phyloP scores from a whole-genome alignment of 2,113 vertebrate genomes.

The Setophaga kirtlandii region DNA sequence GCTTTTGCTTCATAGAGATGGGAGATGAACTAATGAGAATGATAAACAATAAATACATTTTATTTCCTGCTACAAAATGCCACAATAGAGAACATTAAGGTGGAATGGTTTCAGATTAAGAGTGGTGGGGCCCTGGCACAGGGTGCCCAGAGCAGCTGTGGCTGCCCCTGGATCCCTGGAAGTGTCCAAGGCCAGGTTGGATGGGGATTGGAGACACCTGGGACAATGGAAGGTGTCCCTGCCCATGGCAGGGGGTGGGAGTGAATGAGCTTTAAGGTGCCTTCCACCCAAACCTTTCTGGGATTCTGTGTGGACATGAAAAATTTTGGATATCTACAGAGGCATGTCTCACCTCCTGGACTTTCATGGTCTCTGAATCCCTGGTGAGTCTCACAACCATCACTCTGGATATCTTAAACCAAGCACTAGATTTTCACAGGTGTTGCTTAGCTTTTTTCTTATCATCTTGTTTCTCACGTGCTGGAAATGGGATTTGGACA shows the following conservation, averaged over 20 bases:
- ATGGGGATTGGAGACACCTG: background rate
- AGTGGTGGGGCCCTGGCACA: background rate
- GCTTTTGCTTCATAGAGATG: background rate
- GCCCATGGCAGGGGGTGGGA: background rate
- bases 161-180: background rate
- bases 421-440: background rate
- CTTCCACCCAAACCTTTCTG: background rate
- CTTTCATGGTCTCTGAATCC: background rate
- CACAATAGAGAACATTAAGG: background rate
- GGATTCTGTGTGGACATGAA: background rate
- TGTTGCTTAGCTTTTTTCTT: background rate
- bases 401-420: background rate
- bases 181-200: accelerated
- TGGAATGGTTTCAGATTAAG: background rate
- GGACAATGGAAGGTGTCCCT: background rate
- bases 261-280: background rate
- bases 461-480: accelerated
- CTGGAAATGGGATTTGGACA: background rate
- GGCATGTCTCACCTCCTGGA: background rate
- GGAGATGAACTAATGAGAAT: background rate
- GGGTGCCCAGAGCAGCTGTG: background rate
- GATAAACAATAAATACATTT: background rate
- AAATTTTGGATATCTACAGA: background rate
- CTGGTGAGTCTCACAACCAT: background rate
- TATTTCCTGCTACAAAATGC: background rate